phyloP scores from a whole-genome alignment of 35 echinoderm and acorn worm genomes.

The Apostichopus parvimensis region DNA sequence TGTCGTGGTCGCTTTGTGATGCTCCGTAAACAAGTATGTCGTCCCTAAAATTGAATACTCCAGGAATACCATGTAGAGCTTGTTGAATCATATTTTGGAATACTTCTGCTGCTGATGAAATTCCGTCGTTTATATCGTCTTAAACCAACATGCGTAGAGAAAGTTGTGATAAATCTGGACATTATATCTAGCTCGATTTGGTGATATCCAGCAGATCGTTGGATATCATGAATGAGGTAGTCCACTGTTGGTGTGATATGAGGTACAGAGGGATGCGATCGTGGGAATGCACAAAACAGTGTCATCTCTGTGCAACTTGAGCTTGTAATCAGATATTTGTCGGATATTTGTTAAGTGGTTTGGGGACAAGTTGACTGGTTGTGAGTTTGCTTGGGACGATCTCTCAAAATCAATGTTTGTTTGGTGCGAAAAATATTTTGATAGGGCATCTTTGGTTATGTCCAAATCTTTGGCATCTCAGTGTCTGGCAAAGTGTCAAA shows the following conservation, averaged over 20 bases:
- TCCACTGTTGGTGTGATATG: too few relatives aligned
- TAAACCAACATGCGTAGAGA: too few relatives aligned
- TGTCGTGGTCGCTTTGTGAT: slow-evolving; percentile 41
- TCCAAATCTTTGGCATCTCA: slow-evolving; percentile 48
- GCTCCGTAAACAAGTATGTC: slow-evolving; percentile 53
- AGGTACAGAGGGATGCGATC: too few relatives aligned
- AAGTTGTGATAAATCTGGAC: too few relatives aligned
- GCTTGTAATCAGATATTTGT: too few relatives aligned
- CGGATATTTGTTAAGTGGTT: slow-evolving; percentile 9
- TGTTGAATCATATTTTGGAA: slow-evolving; percentile 41
- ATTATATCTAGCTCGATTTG: background rate
- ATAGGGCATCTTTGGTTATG: slow-evolving; percentile 43
- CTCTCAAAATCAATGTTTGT: slow-evolving; percentile 53
- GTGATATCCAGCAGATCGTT: too few relatives aligned
- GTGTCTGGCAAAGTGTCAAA: slow-evolving; percentile 53
- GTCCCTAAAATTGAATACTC: background rate
- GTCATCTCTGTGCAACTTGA: slow-evolving; percentile 59
- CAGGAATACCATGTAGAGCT: slow-evolving; percentile 32
- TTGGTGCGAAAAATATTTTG: slow-evolving; percentile 47
- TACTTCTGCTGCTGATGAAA: background rate
- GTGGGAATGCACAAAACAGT: background rate
- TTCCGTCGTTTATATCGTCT: background rate
- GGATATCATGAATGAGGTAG: too few relatives aligned
- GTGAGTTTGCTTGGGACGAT: background rate
- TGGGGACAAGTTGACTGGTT: background rate